These are phyloP conservation scores for Spongilla lacustris DNA, from an alignment of 37 sponge, comb jelly and placozoan species.

Conservation along the genomic window DNA sequence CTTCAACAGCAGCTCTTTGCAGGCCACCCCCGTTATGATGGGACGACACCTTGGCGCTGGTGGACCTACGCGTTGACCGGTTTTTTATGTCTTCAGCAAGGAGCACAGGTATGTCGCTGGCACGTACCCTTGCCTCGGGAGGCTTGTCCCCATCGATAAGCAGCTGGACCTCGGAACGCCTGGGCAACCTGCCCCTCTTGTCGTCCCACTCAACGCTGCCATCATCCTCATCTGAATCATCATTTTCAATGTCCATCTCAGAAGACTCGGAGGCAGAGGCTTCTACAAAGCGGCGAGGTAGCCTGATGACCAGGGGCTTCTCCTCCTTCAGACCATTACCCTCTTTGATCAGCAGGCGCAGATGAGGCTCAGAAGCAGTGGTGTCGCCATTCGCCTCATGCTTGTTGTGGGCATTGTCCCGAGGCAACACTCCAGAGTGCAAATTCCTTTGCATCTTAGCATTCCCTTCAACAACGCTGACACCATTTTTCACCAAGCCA, in stretches of 20 bases:
- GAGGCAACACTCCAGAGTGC: not conserved
- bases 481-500: not conserved
- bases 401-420: not conserved
- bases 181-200: not conserved
- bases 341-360: not conserved
- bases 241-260: not conserved
- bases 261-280: not conserved
- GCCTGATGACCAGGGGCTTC: not conserved
- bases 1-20: not conserved
- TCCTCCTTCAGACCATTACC: not conserved
- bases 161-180: conserved; percentile 41
- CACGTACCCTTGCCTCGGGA: conserved; percentile 3
- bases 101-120: conserved; percentile 18
- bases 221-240: not conserved
- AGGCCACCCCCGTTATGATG: conserved; percentile 4
- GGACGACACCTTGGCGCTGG: not conserved
- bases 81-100: conserved; percentile 25
- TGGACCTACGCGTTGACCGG: not conserved
- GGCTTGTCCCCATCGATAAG: conserved; percentile 53
- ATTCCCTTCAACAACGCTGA: not conserved
- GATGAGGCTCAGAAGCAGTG: not conserved
- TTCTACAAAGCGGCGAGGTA: not conserved
- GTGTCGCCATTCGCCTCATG: not conserved
- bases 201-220: not conserved
- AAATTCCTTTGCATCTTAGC: not conserved